Evolutionary conservation across 2,888 invertebrate genomes (phyloP).

Genomic region (Gandaritis pyraliata): DNA sequence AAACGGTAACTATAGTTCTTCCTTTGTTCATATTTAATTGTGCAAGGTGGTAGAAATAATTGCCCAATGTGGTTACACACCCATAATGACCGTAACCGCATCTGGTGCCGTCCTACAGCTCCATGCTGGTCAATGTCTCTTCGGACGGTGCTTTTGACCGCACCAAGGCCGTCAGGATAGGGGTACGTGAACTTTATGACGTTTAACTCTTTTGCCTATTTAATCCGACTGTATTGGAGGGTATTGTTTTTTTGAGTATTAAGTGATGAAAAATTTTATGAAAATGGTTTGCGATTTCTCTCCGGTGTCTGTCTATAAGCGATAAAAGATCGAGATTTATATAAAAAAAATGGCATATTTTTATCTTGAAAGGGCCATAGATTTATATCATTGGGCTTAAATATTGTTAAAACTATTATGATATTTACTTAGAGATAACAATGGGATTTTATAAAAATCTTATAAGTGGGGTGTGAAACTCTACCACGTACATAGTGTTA

Average conservation of each 20-base stretch:
- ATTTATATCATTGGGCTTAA: too few species aligned
- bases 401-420: too few species aligned
- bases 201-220: conserved; percentile 44
- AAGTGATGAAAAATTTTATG: too few species aligned
- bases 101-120: conserved; percentile 56
- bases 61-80: conserved; percentile 67
- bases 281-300: too few species aligned
- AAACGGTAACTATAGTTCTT: conserved; percentile 64
- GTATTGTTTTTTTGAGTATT: background rate
- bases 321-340: too few species aligned
- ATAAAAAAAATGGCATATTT: too few species aligned
- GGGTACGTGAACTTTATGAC: conserved; percentile 67
- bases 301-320: too few species aligned
- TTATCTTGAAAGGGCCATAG: too few species aligned
- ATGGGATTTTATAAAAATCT: too few species aligned
- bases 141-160: conserved; percentile 72
- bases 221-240: background rate
- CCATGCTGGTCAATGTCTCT: conserved; percentile 73
- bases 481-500: too few species aligned
- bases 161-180: conserved; percentile 75
- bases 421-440: too few species aligned
- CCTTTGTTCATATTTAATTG: conserved; percentile 74
- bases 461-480: too few species aligned
- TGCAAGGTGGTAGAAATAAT: conserved; percentile 73
- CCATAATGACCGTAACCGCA: conserved; percentile 65